Base-by-base conservation (phyloP, 1,140 invertebrate genomes). In the Apis cerana region DNA sequence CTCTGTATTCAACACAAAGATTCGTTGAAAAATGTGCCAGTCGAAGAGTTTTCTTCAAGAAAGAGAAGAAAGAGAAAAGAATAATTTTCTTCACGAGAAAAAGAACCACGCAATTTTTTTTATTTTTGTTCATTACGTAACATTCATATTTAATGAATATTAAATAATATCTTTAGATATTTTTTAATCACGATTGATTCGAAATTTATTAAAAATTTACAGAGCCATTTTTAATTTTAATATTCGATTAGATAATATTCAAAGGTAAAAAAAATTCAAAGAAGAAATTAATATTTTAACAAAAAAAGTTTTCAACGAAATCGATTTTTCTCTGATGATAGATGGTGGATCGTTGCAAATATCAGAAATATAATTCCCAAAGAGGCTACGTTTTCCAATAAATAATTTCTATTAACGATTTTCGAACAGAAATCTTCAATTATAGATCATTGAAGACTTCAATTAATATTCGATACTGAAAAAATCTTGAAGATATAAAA, bases 401-500 rank as follows among this genome's bases (percentile, higher is more conserved):
- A n/a, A n/a, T n/a, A n/a, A n/a, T n/a, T n/a, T 4, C 21, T 54
- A 61, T 1, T 43, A 58, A 72, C 13, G 11, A 61, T 59, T 48
- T 59, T 48, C 19, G 33, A 48, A 15, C 21, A 12, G 43, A 10
- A 23, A 56, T 12, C 21, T 75, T 64, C 74, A n/a, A 75, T 75
- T 23, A n/a, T 52, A 10, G 74, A 75, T 59, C 27, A 15, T 12
- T 10, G 50, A 65, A 33, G 21, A 21, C 9, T 77, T 33, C 64
- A 77, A 77, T 77, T 77, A 67, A 23, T 67, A 65, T 15, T 48
- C 13, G 12, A 5, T 56, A 67, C 48, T 54, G 52, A 48, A 56
- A 15, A 48, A 15, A 64, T 23, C 33, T 19, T 17, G 52, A 3
- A 12, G 15, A 17, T 74, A 61, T n/a, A 74, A 23, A 74, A 33